phyloP scores from a whole-genome alignment of 1,140 invertebrate species.

The Drosophila nikananu region DNA sequence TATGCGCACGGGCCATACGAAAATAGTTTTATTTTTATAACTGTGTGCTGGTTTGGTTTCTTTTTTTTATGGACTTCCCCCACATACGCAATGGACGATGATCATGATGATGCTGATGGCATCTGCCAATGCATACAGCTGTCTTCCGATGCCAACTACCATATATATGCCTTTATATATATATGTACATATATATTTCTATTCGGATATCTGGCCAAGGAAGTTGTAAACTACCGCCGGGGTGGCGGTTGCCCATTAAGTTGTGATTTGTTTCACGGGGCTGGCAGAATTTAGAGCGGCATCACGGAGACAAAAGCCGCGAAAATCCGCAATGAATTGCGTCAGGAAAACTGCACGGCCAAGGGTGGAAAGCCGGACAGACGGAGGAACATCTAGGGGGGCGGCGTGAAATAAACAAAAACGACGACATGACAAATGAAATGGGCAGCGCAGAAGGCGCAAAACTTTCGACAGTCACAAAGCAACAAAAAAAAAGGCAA shows the following conservation, averaged over 20 bases:
- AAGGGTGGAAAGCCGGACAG: constrained; percentile 36
- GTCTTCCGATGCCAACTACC: constrained; percentile 70
- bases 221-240: constrained; percentile 69
- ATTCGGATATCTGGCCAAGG: constrained; percentile 54
- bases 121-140: constrained; percentile 77
- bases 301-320: constrained; percentile 48
- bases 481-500: constrained; percentile 16
- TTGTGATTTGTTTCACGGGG: constrained; percentile 69
- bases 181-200: constrained; percentile 18
- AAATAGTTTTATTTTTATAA: constrained; percentile 84
- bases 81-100: constrained; percentile 61
- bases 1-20: constrained; percentile 68
- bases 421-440: constrained; percentile 69
- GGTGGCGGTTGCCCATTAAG: constrained; percentile 56
- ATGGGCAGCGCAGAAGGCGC: constrained; percentile 37
- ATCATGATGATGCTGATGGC: constrained; percentile 54
- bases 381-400: background rate
- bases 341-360: constrained; percentile 17
- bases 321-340: constrained; percentile 34
- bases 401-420: constrained; percentile 68
- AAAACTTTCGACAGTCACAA: constrained; percentile 52
- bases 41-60: constrained; percentile 79
- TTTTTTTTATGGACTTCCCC: constrained; percentile 81
- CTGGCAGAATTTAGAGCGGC: constrained; percentile 15
- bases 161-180: constrained; percentile 22